Evolutionary conservation across 1,140 invertebrate genomes (phyloP).

Genomic region (Penaeus japonicus): DNA sequence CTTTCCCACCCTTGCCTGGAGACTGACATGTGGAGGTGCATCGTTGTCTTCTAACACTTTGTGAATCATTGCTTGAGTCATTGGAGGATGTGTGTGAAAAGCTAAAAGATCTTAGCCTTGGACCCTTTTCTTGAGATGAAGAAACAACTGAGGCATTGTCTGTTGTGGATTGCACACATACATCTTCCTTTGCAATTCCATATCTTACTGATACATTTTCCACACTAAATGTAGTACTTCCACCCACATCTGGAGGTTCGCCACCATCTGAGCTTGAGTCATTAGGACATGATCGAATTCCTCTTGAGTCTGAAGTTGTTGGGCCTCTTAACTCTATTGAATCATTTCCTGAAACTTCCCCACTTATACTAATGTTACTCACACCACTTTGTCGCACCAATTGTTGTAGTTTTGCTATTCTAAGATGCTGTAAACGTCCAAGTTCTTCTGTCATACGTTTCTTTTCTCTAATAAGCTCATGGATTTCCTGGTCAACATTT

Average conservation of each 20-base stretch:
- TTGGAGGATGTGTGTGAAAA: slow-evolving; percentile 54
- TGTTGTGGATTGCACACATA: slow-evolving; percentile 43
- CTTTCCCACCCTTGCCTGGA: slow-evolving; percentile 7
- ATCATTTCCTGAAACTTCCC: slow-evolving; percentile 10
- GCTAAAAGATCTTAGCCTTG: slow-evolving; percentile 31
- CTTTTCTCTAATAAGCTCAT: slow-evolving; percentile 39
- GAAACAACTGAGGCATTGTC: slow-evolving; percentile 55
- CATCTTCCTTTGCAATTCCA: slow-evolving; percentile 1
- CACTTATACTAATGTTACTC: neutral
- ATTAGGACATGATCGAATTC: neutral
- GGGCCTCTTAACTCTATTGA: neutral
- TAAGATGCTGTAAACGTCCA: slow-evolving; percentile 23
- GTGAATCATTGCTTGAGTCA: slow-evolving; percentile 50
- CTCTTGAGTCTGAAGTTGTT: neutral
- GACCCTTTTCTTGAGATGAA: slow-evolving; percentile 45
- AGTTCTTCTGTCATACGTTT: slow-evolving; percentile 42
- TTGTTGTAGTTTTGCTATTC: slow-evolving; percentile 32
- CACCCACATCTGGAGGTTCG: slow-evolving; percentile 8
- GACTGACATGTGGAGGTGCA: slow-evolving; percentile 50
- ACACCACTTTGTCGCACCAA: slow-evolving; percentile 22
- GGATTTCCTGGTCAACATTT: slow-evolving; percentile 31
- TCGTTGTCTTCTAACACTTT: slow-evolving; percentile 38
- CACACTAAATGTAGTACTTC: neutral
- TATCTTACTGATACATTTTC: slow-evolving; percentile 17
- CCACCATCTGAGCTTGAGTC: slow-evolving; percentile 42